Evolutionary conservation across 2,113 vertebrate genomes (phyloP).

Genomic region (Hemichromis elongatus): DNA sequence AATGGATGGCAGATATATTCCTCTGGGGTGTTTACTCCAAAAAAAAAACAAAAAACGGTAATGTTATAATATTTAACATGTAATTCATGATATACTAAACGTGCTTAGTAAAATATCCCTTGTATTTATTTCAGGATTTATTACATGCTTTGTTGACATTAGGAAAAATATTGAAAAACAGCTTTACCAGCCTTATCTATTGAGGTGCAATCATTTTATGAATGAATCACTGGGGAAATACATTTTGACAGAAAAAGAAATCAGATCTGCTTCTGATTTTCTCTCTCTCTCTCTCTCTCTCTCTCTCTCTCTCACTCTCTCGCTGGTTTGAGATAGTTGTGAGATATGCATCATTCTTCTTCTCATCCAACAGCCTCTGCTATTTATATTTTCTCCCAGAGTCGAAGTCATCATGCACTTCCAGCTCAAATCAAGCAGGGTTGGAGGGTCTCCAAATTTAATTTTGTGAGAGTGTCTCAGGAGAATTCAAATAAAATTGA

Average conservation of each 20-base stretch:
- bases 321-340: not conserved
- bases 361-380: not conserved
- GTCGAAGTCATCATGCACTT: not conserved
- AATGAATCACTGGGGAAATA: not conserved
- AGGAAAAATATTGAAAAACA: not conserved
- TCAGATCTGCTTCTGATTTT: not conserved
- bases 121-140: not conserved
- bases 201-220: not conserved
- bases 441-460: not conserved
- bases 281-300: not conserved
- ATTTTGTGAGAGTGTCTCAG: not conserved
- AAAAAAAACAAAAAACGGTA: not conserved
- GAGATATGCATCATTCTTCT: not conserved
- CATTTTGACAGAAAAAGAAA: not conserved
- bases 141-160: not conserved
- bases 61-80: not conserved
- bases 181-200: not conserved
- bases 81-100: not conserved
- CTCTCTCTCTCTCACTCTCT: not conserved
- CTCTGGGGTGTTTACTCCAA: not conserved
- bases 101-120: not conserved
- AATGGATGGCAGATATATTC: not conserved
- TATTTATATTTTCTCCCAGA: slow-evolving; percentile 2
- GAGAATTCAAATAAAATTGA: not conserved
- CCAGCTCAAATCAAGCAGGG: not conserved